These are phyloP conservation scores for Copidosoma aretas DNA, from an alignment of 2,888 invertebrate genomes.

Conservation along the genomic window DNA sequence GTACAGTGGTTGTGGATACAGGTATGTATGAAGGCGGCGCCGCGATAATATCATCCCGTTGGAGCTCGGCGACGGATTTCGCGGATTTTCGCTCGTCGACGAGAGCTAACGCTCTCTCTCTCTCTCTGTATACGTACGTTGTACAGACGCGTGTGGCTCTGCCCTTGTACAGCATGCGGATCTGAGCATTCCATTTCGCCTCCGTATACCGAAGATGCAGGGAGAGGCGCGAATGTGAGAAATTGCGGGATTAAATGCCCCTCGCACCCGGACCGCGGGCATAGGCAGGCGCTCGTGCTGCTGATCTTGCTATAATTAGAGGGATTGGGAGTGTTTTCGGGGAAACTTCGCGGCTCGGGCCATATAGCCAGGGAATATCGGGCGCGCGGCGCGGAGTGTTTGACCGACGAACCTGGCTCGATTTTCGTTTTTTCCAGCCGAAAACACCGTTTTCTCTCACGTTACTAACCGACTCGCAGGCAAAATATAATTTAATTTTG, in stretches of 20 bases:
- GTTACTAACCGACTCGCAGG: too few relatives aligned
- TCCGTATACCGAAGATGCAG: not conserved
- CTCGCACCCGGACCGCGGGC: not conserved
- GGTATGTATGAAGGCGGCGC: too few relatives aligned
- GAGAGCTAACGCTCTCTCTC: not conserved
- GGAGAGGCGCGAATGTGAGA: not conserved
- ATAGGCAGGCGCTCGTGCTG: not conserved
- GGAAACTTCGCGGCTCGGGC: not conserved
- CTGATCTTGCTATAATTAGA: not conserved
- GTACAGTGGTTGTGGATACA: too few relatives aligned
- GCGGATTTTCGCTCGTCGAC: constrained; percentile 6
- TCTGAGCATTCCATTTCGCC: not conserved
- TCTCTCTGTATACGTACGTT: too few relatives aligned
- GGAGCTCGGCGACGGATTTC: not conserved
- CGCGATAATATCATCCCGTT: not conserved
- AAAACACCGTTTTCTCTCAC: too few relatives aligned
- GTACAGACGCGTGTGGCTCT: too few relatives aligned
- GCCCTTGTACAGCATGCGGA: too few relatives aligned
- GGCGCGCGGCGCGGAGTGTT: too few relatives aligned
- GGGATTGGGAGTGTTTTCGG: not conserved
- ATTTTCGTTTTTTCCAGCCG: too few relatives aligned
- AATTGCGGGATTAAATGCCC: not conserved
- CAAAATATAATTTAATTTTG: too few relatives aligned
- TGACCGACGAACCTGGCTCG: too few relatives aligned
- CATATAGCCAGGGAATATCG: not conserved